A percentile compares a stretch with the other conserved stretches of the same genome.
These are phyloP conservation scores for Ardeotis arabs DNA, from an alignment of 2,113 vertebrate species.

Conservation along the genomic window DNA sequence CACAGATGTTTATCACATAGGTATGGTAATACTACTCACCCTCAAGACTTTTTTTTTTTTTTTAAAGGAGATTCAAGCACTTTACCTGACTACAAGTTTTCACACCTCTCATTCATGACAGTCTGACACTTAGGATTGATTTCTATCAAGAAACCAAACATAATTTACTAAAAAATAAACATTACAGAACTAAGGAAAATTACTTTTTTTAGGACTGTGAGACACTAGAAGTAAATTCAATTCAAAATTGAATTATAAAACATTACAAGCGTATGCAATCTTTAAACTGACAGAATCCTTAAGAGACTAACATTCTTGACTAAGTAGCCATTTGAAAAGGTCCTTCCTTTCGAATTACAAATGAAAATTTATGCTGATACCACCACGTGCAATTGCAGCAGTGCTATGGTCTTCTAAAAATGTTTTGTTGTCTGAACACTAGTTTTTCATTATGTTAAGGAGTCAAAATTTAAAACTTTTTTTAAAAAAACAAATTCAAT, in stretches of 20 bases:
- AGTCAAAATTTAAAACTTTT: not conserved
- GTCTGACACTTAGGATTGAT: not conserved
- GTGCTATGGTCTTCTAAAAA: not conserved
- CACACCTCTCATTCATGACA: not conserved
- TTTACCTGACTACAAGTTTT: not conserved
- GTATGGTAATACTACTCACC: not conserved
- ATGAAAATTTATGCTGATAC: not conserved
- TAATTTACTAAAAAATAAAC: not conserved
- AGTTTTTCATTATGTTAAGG: not conserved
- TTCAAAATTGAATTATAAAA: not conserved
- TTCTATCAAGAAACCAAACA: not conserved
- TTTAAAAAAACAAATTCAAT: not conserved
- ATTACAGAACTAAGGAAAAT: not conserved
- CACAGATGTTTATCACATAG: rapidly evolving
- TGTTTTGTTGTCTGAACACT: not conserved
- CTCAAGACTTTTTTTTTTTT: too few relatives aligned
- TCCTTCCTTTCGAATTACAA: not conserved
- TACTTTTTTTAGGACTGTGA: not conserved
- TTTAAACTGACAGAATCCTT: not conserved
- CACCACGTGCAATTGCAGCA: not conserved
- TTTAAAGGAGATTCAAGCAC: not conserved
- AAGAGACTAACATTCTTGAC: not conserved
- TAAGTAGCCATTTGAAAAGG: not conserved
- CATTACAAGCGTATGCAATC: not conserved
- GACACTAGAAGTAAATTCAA: not conserved